A percentile compares a stretch with the other conserved stretches of the same genome.
Evolutionary conservation across 2,113 vertebrate genomes (phyloP).

Genomic region (Ceuthmochares aereus): DNA sequence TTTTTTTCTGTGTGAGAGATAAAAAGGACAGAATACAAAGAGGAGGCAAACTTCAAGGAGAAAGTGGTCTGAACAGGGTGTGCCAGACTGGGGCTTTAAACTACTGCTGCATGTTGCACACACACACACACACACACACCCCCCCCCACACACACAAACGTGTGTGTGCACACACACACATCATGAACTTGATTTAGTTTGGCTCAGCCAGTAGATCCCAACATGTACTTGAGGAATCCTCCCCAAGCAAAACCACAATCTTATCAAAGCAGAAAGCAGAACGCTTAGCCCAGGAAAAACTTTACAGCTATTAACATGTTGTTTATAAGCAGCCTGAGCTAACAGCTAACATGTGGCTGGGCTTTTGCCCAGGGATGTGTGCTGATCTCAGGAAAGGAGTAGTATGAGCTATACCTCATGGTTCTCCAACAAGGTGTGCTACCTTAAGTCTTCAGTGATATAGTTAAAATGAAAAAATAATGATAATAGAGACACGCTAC

Average conservation of each 20-base stretch:
- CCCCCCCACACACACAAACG: too few relatives aligned
- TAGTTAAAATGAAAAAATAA: conserved; percentile 30
- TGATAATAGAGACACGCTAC: background rate
- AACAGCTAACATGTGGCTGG: conserved; percentile 10
- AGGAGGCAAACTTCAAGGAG: background rate
- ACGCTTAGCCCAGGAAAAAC: background rate
- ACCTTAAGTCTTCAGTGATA: background rate
- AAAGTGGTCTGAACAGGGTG: background rate
- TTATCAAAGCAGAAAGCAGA: conserved; percentile 27
- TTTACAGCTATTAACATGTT: background rate
- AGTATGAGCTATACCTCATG: background rate
- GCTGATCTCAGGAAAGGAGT: background rate
- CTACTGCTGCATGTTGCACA: background rate
- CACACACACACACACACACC: too few relatives aligned
- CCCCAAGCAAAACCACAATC: background rate
- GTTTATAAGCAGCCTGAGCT: background rate
- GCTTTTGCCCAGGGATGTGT: background rate
- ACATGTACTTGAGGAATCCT: background rate
- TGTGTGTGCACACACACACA: background rate
- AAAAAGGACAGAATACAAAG: background rate
- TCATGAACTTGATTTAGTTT: background rate
- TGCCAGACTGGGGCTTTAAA: background rate
- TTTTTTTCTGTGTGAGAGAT: background rate
- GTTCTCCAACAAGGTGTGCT: background rate
- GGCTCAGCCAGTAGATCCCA: background rate